Base-by-base conservation (phyloP, 35 echinoderm and acorn worm genomes). In the Ophioderma brevispina region DNA sequence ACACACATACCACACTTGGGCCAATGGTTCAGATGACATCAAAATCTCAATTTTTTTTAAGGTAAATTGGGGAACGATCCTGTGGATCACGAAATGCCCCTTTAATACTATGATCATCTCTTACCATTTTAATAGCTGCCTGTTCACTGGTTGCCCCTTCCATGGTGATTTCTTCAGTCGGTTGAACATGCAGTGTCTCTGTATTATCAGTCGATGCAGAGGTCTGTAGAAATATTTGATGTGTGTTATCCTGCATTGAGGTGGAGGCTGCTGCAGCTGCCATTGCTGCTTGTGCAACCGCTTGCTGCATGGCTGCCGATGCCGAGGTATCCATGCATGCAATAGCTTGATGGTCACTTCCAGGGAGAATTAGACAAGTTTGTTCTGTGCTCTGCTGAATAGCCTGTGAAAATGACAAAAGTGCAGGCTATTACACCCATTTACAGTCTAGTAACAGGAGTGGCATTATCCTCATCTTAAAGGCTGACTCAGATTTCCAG, bases 81-180 rank as follows among this genome's bases (percentile, higher is more conserved):
- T n/a, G n/a, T n/a, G n/a, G n/a, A n/a, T n/a, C n/a, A n/a, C n/a
- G n/a, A n/a, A n/a, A n/a, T n/a, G n/a, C n/a, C n/a, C n/a, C n/a
- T n/a, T n/a, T n/a, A n/a, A n/a, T n/a, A n/a, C n/a, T n/a, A n/a
- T n/a, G n/a, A n/a, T n/a, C n/a, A n/a, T n/a, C n/a, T 11, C 59
- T 70, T 70, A 70, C 59, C 43, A 98, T 86, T 32, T 94, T 91
- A 11, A 98, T 55, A 0, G 96, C 96, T 23, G 96, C 96, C 81
- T 98, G 92, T 85, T 98, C 96, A 50, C 92, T 94, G 50, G 86
- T 94, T 33, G 96, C 87, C 11, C 85, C 87, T 52, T 98, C 89
- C 86, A 94, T 89, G 31, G 86, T 90, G 41, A 93, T 89, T 55
- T 92, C 40, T 37, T 91, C 89, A 11, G 82, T 37, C 46, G 89